A percentile compares a stretch with the other conserved stretches of the same genome.
Evolutionary conservation across 1,140 invertebrate species (phyloP).

Genomic region (Phymastichus coffea): DNA sequence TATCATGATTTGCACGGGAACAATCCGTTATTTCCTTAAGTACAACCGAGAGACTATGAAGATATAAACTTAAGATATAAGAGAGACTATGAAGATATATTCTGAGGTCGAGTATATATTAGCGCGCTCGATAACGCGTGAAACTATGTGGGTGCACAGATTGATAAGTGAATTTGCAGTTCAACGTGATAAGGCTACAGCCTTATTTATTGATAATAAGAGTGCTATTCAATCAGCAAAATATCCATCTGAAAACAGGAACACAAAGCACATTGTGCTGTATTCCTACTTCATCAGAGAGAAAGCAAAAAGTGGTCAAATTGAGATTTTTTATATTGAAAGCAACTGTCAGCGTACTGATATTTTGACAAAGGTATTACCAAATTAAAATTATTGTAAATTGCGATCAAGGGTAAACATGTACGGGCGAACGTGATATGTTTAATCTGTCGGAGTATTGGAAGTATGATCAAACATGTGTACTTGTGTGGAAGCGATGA

Average conservation of each 20-base stretch:
- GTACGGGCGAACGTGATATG: no score
- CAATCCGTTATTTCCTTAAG: neutral
- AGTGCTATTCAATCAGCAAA: neutral
- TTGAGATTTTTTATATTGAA: neutral
- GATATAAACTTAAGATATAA: no score
- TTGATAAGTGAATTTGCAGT: neutral
- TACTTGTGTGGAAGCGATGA: no score
- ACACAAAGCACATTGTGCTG: neutral
- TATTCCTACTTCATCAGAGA: neutral
- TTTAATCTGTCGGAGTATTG: no score
- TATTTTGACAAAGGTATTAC: neutral
- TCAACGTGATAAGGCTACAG: neutral
- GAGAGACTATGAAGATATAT: no score
- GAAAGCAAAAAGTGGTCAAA: neutral
- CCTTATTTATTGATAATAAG: neutral
- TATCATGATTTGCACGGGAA: neutral
- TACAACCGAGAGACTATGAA: no score
- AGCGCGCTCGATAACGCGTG: neutral
- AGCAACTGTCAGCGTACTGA: neutral
- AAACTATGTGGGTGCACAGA: neutral
- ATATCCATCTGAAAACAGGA: neutral
- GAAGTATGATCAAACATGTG: no score
- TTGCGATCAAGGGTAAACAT: no score
- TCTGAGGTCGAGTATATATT: neutral
- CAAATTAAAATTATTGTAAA: no score